Evolutionary conservation across 2,888 invertebrate species (phyloP).

Genomic region (Zhengitettix transpicula): DNA sequence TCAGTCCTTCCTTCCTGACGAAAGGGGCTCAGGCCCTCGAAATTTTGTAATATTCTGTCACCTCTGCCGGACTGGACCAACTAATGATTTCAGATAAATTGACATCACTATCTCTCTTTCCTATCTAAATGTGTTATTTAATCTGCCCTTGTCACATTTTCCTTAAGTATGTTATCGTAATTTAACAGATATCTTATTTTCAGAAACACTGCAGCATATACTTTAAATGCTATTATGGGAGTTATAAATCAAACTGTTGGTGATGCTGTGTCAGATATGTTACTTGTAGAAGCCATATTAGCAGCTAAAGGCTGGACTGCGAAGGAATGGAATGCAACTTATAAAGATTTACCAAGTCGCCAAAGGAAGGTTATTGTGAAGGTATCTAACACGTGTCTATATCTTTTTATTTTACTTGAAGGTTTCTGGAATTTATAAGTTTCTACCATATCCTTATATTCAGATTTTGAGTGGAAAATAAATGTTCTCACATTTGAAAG

Average conservation of each 20-base stretch:
- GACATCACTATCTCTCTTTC: too few relatives aligned
- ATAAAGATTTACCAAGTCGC: conserved; percentile 72
- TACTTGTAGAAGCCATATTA: conserved; percentile 83
- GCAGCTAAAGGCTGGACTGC: conserved; percentile 64
- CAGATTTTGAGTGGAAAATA: neutral
- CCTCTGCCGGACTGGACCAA: too few relatives aligned
- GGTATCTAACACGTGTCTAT: conserved; percentile 22
- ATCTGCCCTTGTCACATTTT: too few relatives aligned
- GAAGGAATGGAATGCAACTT: conserved; percentile 63
- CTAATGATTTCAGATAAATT: too few relatives aligned
- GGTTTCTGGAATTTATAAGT: neutral
- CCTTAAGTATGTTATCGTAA: too few relatives aligned
- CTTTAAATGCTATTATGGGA: conserved; percentile 53
- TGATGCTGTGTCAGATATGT: conserved; percentile 90
- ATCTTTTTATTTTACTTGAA: neutral
- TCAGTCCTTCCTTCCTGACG: too few relatives aligned
- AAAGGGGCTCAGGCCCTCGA: too few relatives aligned
- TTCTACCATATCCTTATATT: neutral
- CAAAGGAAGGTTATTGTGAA: conserved; percentile 76
- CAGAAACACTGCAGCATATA: conserved; percentile 16
- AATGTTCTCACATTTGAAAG: neutral
- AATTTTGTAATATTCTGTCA: too few relatives aligned
- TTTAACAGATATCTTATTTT: neutral
- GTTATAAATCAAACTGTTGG: conserved; percentile 91
- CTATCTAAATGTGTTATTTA: too few relatives aligned